These are phyloP conservation scores for Cyprinodon variegatus DNA, from an alignment of 2,113 vertebrate species.

Conservation along the genomic window DNA sequence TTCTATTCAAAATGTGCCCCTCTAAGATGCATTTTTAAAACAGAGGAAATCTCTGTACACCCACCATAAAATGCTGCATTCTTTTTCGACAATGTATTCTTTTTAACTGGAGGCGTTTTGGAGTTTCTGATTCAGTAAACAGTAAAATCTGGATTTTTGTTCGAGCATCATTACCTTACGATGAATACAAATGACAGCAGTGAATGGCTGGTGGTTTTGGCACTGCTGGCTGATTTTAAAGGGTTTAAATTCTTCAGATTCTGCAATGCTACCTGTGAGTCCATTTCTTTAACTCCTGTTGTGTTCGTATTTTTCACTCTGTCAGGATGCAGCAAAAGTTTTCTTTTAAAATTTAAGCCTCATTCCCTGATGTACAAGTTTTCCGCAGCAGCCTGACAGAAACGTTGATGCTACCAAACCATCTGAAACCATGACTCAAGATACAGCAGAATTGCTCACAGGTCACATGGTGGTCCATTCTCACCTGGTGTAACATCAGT, in stretches of 20 bases:
- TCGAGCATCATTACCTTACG: not conserved
- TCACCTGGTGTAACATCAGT: slow-evolving; percentile 19
- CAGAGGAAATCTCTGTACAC: not conserved
- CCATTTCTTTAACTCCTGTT: not conserved
- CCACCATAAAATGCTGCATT: not conserved
- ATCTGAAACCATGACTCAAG: slow-evolving; percentile 9
- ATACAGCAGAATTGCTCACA: not conserved
- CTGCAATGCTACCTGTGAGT: not conserved
- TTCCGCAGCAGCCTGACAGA: slow-evolving; percentile 9
- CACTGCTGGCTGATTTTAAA: not conserved
- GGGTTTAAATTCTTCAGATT: not conserved
- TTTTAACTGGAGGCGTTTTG: not conserved
- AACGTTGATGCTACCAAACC: slow-evolving; percentile 16
- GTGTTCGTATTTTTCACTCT: not conserved
- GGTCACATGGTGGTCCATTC: slow-evolving; percentile 4
- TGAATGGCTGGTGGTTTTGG: not conserved
- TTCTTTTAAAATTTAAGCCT: slow-evolving; percentile 9
- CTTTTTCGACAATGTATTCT: not conserved
- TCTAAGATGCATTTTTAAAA: not conserved
- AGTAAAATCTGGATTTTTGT: not conserved
- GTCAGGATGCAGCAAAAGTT: not conserved
- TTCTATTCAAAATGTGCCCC: no score
- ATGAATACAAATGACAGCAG: not conserved
- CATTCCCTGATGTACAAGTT: slow-evolving; percentile 9
- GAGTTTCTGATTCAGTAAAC: not conserved